phyloP scores from a whole-genome alignment of 2,797 vertebrate species.

The Calcarius lapponicus region DNA sequence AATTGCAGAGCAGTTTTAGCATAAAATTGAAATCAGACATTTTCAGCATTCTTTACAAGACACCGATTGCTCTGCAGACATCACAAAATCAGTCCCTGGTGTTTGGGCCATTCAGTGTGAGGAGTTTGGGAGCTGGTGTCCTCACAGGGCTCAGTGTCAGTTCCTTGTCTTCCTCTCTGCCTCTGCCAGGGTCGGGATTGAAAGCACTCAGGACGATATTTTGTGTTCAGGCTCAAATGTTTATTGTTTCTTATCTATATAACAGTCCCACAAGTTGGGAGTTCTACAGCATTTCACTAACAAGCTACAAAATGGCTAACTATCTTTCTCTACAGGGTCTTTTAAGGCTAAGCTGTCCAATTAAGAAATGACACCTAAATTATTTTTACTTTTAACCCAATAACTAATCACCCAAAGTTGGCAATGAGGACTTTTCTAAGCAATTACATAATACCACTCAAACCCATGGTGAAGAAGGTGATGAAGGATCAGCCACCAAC shows the following conservation, averaged over 20 bases:
- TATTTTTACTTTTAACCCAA: neutral
- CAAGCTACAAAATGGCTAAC: neutral
- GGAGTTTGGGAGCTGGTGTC: neutral
- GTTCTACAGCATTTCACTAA: neutral
- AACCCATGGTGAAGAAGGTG: neutral
- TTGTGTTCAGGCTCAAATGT: neutral
- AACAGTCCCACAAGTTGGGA: neutral
- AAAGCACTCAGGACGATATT: neutral
- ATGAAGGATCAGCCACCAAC: neutral
- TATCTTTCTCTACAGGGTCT: neutral
- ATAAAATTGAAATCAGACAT: neutral
- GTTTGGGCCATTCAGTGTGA: fast-evolving
- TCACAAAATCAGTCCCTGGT: neutral
- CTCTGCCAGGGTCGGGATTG: neutral
- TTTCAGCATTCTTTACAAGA: neutral
- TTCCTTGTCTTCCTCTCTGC: neutral
- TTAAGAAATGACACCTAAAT: neutral
- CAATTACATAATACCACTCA: neutral
- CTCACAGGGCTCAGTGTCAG: neutral
- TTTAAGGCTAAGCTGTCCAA: neutral
- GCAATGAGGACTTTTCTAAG: neutral
- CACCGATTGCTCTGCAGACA: neutral
- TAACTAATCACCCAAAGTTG: neutral
- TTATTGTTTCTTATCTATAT: neutral
- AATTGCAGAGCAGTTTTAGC: neutral